Evolutionary conservation across 2,888 invertebrate species (phyloP).

Genomic region (Gisinianus flammeolus): DNA sequence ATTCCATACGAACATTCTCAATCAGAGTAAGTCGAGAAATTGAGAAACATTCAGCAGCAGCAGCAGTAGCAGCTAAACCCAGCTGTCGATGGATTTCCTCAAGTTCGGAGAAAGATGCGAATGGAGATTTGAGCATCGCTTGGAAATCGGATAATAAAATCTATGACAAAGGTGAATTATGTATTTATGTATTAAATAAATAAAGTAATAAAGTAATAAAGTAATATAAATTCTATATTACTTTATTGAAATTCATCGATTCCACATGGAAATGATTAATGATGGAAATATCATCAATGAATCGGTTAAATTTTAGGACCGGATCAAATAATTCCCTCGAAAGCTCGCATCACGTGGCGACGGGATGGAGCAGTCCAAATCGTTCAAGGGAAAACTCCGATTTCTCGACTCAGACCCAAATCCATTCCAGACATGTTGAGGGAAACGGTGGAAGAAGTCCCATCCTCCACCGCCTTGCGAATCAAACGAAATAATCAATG

Average conservation of each 20-base stretch:
- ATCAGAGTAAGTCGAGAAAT: no score
- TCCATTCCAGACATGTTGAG: slow-evolving; percentile 63
- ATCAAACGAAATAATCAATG: slow-evolving; percentile 66
- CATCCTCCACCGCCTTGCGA: slow-evolving; percentile 71
- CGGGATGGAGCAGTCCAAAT: slow-evolving; percentile 72
- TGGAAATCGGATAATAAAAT: not conserved
- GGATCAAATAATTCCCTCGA: slow-evolving; percentile 72
- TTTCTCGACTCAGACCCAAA: slow-evolving; percentile 64
- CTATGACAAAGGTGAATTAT: slow-evolving; percentile 61
- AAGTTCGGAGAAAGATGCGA: not conserved
- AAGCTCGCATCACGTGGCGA: slow-evolving; percentile 66
- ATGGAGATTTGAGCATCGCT: not conserved
- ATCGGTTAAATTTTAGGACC: no score
- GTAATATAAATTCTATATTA: no score
- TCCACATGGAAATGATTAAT: no score
- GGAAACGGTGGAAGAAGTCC: slow-evolving; percentile 68
- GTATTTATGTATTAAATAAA: no score
- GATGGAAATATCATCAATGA: no score
- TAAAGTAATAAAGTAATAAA: no score
- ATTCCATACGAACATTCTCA: no score
- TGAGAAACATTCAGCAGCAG: no score
- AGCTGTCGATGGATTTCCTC: not conserved
- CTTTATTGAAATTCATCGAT: no score
- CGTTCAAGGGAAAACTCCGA: not conserved
- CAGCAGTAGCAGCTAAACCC: no score